Evolutionary conservation across 2,888 invertebrate genomes (phyloP), one percentile per base, ranked within the genome.

Genomic region (Cheiracanthium punctorium): DNA sequence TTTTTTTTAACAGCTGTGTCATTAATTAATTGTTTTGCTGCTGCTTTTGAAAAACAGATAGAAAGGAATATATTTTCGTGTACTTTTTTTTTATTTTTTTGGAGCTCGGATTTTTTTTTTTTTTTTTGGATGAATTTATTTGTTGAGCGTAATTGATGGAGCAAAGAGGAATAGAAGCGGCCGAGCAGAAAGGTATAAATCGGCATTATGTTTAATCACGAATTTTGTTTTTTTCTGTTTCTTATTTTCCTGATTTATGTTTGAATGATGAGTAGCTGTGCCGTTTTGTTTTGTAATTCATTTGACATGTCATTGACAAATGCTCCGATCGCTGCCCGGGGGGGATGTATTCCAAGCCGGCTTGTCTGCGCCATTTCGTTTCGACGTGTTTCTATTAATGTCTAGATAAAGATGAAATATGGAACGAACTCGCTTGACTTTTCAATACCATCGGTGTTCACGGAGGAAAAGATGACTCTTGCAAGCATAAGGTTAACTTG

Each of bases 71-170:
- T 24, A 69, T 81, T 81, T 82, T 73, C 70, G 52, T 64, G 43
- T 37, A 64, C 65, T 72, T 71, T 82, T 82, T n/a, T n/a, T n/a
- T n/a, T n/a, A n/a, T n/a, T n/a, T n/a, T n/a, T n/a, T n/a, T n/a
- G n/a, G 82, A 82, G 52, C 52, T 37, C 14, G 33, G 29, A 71
- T 70, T 76, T 82, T 82, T n/a, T n/a, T n/a, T n/a, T n/a, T n/a
- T n/a, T n/a, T n/a, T n/a, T n/a, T n/a, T n/a, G n/a, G 82, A 82
- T 82, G 67, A 77, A 82, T 82, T 77, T 67, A 73, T 73, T 76
- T 64, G 17, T n/a, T 52, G 77, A 33, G 30, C 24, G 77, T 72
- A 73, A 82, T 82, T 77, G 65, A 82, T 82, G 82, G 17, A 12
- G n/a, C 29, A 43, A 17, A 24, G 4, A 17, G 48, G 24, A 48